Base-by-base conservation (phyloP, 2,113 vertebrate genomes). In the Spea bombifrons region DNA sequence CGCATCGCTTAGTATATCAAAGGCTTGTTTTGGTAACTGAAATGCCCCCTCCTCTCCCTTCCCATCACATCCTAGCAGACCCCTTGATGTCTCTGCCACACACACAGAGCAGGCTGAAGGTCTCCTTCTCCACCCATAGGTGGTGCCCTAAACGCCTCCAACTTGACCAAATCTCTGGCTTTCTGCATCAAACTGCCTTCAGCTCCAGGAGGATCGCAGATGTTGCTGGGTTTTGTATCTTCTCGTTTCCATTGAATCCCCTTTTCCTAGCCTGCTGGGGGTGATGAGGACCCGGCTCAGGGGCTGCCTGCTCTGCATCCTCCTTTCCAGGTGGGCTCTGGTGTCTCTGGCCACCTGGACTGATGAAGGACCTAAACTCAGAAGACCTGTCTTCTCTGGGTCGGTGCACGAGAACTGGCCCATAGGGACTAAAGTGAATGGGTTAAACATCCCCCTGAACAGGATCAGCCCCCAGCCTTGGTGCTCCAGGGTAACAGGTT, bases 321-420 rank as follows among this genome's bases (percentile, higher is more conserved):
- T 30, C 30, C 30, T 30, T 30, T 30, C 30, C 30, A 30, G 30
- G 30, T 30, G 30, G 30, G 30, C 30, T 30, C 30, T 30, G 30
- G 30, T 30, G 30, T 30, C 30, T 30, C 30, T 30, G 30, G 30
- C 30, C 30, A 30, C 87, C 13, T 87, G 87, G 45, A 89, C 87
- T 85, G 85, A 87, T 85, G 85, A 86, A 66, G 90, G 90, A 57
- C 68, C 71, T 3, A 75, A 69, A 71, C 86, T 89, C n/a, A 86
- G 82, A 74, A 84, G 82, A 47, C 93, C 94, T 5, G 89, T 92
- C 17, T 96, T 95, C 82, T 88, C 88, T 48, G 94, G 94, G 8
- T 92, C 94, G 65, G 92, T 96, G 8, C 90, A 88, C 72, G 95
- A 96, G 85, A 95, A 95, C 91, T 91, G 91, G 0, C 89, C 93